Conservation (phyloP, 2,797 vertebrate species). For the Notamacropus eugenii region DNA sequence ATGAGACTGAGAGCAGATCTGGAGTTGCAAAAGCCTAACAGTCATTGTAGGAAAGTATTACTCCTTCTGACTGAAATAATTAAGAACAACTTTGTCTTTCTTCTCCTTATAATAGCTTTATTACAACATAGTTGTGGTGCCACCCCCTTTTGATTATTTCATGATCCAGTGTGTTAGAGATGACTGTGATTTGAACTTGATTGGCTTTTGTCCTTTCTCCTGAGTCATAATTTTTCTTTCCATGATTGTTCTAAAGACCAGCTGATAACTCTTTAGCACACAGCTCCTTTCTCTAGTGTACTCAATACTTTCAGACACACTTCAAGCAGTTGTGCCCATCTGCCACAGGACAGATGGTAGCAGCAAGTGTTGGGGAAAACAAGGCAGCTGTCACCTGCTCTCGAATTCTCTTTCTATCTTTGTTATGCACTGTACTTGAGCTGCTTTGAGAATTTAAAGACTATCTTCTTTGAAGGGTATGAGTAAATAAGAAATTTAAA, state of each 20-base stretch:
- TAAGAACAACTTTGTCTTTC: neutral
- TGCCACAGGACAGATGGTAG: neutral
- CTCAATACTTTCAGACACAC: neutral
- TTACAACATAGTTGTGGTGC: neutral
- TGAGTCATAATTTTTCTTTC: neutral
- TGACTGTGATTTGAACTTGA: neutral
- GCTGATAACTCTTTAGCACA: neutral
- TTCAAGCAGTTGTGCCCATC: neutral
- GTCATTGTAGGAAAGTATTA: neutral
- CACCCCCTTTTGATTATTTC: neutral
- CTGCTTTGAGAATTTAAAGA: neutral
- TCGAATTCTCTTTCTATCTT: neutral
- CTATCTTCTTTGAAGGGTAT: neutral
- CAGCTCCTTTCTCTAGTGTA: neutral
- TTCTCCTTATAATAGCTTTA: neutral
- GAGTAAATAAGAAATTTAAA: neutral
- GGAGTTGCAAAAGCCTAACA: neutral
- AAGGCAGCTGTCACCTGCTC: conserved; percentile 30
- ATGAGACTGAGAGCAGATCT: neutral
- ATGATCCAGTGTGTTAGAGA: neutral
- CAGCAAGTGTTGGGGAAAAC: conserved; percentile 14
- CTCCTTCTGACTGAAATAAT: neutral
- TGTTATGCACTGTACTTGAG: neutral
- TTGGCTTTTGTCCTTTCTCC: neutral
- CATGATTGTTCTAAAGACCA: neutral